These are phyloP conservation scores for Anarhynchus alexandrinus DNA, from an alignment of 2,113 vertebrate species.

Conservation along the genomic window DNA sequence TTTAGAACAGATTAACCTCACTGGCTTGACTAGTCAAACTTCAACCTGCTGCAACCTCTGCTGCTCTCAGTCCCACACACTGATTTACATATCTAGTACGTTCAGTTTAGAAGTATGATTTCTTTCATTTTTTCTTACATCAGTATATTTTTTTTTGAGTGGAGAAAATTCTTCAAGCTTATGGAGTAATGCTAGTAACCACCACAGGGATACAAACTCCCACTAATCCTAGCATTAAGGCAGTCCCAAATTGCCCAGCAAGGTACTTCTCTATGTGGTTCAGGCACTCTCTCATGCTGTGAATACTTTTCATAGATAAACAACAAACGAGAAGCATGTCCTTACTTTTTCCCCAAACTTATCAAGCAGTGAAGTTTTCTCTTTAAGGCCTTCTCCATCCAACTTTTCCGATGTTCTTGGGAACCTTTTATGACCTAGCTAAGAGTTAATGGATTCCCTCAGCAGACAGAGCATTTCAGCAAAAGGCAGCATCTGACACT, in stretches of 20 bases:
- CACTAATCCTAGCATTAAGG: not conserved
- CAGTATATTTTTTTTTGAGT: not conserved
- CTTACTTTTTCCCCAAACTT: not conserved
- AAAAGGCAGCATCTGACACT: not conserved
- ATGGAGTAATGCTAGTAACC: not conserved
- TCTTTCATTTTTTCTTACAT: not conserved
- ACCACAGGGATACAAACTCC: not conserved
- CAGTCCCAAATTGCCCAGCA: not conserved
- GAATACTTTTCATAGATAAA: not conserved
- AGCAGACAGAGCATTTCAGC: not conserved
- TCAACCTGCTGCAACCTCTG: not conserved
- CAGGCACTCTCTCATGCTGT: not conserved
- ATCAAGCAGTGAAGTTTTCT: not conserved
- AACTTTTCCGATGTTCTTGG: not conserved
- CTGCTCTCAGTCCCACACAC: not conserved
- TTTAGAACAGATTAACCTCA: not conserved
- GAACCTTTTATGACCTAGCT: not conserved
- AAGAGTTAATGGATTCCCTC: not conserved
- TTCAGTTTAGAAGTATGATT: not conserved
- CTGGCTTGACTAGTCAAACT: not conserved
- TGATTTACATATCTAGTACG: not conserved
- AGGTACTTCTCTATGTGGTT: not conserved
- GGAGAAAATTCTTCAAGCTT: not conserved
- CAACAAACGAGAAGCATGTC: not conserved
- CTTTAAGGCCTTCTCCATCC: not conserved